phyloP scores from a whole-genome alignment of 2,797 vertebrate genomes.

The Paramormyrops hopkinsi region DNA sequence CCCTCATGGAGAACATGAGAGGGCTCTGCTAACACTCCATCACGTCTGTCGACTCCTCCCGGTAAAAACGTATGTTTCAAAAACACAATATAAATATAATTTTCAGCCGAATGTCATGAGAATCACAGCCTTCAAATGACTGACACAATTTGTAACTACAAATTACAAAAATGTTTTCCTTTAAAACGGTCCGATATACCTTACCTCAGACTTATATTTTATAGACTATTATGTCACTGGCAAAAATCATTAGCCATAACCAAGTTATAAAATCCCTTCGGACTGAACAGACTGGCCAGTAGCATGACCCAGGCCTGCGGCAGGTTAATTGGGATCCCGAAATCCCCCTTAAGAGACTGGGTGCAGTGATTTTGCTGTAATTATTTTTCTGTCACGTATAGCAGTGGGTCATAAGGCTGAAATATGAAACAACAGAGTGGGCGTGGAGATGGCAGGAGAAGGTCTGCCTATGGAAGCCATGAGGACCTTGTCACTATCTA shows the following conservation, averaged over 20 bases:
- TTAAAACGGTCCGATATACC: background rate
- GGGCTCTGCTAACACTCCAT: background rate
- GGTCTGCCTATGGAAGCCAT: background rate
- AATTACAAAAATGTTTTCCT: background rate
- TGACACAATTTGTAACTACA: background rate
- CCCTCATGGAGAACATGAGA: background rate
- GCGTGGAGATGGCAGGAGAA: background rate
- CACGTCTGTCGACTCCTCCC: background rate
- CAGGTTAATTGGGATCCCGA: background rate
- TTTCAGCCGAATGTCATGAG: background rate
- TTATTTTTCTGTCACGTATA: background rate
- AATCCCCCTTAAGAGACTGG: background rate
- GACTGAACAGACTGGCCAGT: background rate
- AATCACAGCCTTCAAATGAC: background rate
- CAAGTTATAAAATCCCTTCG: background rate
- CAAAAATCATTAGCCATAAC: background rate
- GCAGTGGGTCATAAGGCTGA: background rate
- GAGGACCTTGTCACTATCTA: background rate
- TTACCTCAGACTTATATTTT: background rate
- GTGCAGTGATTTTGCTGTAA: background rate
- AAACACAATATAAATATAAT: background rate
- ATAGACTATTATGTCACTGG: conserved; percentile 2
- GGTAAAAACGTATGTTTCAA: background rate
- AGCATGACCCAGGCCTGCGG: background rate
- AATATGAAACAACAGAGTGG: conserved; percentile 21